Conservation (phyloP, 2,113 vertebrate genomes). For the Hymenochirus boettgeri region DNA sequence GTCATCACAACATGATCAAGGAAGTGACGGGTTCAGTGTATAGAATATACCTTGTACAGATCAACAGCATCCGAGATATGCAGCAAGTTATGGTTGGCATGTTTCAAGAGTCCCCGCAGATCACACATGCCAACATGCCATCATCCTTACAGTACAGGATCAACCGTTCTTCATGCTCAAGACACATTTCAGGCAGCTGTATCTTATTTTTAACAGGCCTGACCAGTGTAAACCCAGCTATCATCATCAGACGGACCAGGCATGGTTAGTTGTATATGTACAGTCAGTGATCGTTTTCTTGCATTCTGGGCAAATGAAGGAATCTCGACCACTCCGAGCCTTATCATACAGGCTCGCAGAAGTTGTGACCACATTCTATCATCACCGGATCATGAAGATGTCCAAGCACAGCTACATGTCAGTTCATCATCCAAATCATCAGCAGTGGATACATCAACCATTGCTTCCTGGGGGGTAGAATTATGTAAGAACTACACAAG, state of each 20-base stretch:
- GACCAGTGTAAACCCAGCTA: slow-evolving; percentile 39
- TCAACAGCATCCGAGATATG: slow-evolving; percentile 43
- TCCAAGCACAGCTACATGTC: slow-evolving; percentile 50
- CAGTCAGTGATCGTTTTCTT: slow-evolving; percentile 60
- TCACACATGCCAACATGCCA: slow-evolving; percentile 46
- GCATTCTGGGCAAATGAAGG: slow-evolving; percentile 73
- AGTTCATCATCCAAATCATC: slow-evolving; percentile 44
- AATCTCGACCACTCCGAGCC: slow-evolving; percentile 4
- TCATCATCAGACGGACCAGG: slow-evolving; percentile 47
- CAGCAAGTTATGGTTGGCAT: slow-evolving; percentile 41
- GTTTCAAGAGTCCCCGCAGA: slow-evolving; percentile 51
- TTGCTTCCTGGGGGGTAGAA: too few relatives aligned
- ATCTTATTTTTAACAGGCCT: slow-evolving; percentile 44
- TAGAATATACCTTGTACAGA: slow-evolving; percentile 23
- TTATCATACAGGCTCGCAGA: slow-evolving; percentile 52
- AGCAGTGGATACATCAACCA: slow-evolving; percentile 2
- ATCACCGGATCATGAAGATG: slow-evolving; percentile 54
- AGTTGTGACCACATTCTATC: too few relatives aligned
- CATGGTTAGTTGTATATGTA: slow-evolving; percentile 66
- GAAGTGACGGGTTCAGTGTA: too few relatives aligned
- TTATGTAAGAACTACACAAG: too few relatives aligned
- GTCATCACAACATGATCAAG: too few relatives aligned
- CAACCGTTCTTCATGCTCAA: slow-evolving; percentile 48
- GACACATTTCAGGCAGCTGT: slow-evolving; percentile 33
- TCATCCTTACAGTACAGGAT: slow-evolving; percentile 53